Evolutionary conservation across 2,113 vertebrate genomes (phyloP), one percentile per base, ranked within the genome.

Genomic region (Menidia beryllina): DNA sequence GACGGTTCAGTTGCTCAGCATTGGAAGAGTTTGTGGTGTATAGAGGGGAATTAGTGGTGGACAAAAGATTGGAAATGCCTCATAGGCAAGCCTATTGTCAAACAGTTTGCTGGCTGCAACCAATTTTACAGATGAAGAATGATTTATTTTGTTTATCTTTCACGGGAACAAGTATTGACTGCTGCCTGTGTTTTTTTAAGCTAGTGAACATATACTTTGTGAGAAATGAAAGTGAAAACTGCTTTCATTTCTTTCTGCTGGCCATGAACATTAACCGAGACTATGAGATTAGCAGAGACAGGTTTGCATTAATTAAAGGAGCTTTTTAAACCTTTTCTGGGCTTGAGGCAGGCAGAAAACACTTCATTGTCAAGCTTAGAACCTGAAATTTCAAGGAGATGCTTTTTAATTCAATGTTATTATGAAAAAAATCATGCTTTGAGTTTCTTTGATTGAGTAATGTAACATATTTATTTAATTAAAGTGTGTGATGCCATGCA

Each of bases 21-120:
- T 15, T 59, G 73, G 67, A 73, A 82, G 79, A 72, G 72, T 76
- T 78, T 63, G 75, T 47, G 48, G 41, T 72, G 75, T 50, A 47
- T 14, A 5, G 66, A 72, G 72, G 67, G 83, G 88, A 85, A 73
- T 90, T 86, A 90, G 82, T 58, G 38, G 50, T 14, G 61, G 81
- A 92, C 90, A 92, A 92, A 69, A 48, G 79, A 43, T 49, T 19
- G 36, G 79, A 81, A 85, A 79, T 83, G 91, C 87, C 63, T 53
- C 77, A 78, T 71, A 67, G 78, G 85, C 90, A 89, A 59, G 70
- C 66, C 77, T 41, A 81, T 90, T 90, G 88, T 86, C 57, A 54
- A 45, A 59, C 23, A 23, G 56, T 69, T 65, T 65, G 69, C 54
- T 73, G 77, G 61, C 72, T 45, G 20, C 24, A 19, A 53, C 48